Conservation (phyloP, 1,140 invertebrate genomes). For the Hypsibius dujardini region DNA sequence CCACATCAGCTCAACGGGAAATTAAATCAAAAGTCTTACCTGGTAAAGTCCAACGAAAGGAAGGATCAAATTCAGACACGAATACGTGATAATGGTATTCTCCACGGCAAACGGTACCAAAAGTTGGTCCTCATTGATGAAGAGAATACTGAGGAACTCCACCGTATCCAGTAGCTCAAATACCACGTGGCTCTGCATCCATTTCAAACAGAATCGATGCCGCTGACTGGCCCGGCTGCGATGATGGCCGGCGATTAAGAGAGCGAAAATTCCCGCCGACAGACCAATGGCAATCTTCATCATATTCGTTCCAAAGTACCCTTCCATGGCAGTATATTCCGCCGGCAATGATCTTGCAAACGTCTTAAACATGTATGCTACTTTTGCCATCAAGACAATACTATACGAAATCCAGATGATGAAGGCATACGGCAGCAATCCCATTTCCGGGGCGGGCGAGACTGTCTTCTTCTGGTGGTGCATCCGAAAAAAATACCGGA, state of each 20-base stretch:
- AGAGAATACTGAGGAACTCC: slow-evolving; percentile 34
- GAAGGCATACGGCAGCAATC: slow-evolving; percentile 1
- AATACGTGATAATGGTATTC: slow-evolving; percentile 35
- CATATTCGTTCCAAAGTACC: slow-evolving; percentile 28
- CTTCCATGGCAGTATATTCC: too few relatives aligned
- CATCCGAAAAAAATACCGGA: background rate
- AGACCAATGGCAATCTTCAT: slow-evolving; percentile 33
- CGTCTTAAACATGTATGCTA: slow-evolving; percentile 38
- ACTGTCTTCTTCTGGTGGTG: background rate
- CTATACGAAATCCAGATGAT: slow-evolving; percentile 1
- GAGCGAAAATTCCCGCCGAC: slow-evolving; percentile 38
- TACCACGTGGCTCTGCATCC: slow-evolving; percentile 28
- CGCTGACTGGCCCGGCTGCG: slow-evolving; percentile 34
- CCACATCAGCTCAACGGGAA: background rate
- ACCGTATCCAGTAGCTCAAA: slow-evolving; percentile 43
- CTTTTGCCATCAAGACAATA: slow-evolving; percentile 33
- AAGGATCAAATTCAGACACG: slow-evolving; percentile 40
- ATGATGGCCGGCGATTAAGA: slow-evolving; percentile 40
- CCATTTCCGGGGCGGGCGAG: background rate
- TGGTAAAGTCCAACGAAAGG: slow-evolving; percentile 41
- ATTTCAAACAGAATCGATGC: slow-evolving; percentile 33
- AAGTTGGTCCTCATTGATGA: slow-evolving; percentile 27
- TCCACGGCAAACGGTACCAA: slow-evolving; percentile 31
- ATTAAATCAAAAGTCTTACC: slow-evolving; percentile 32
- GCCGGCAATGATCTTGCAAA: slow-evolving; percentile 28